phyloP scores from a whole-genome alignment of 2,888 invertebrate species.

The Notocelia uddmanniana region DNA sequence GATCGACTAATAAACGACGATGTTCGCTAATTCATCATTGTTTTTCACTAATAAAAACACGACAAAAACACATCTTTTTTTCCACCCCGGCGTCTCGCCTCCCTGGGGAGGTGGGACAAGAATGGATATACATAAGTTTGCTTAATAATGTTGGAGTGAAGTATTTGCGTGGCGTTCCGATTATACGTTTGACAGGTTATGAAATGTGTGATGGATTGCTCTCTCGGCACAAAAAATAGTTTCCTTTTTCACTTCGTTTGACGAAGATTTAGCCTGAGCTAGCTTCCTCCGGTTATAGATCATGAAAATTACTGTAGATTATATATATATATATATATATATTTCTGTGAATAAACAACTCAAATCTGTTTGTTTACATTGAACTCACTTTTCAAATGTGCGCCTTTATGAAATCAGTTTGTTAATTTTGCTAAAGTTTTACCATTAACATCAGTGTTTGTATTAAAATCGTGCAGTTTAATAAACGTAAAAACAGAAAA shows the following conservation, averaged over 20 bases:
- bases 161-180: conserved; percentile 38
- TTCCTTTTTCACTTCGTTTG: background rate
- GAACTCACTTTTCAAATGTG: no score
- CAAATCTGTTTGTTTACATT: no score
- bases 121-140: conserved; percentile 47
- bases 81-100: conserved; percentile 29
- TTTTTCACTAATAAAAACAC: conserved; percentile 53
- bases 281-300: background rate
- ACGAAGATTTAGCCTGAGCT: background rate
- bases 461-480: no score
- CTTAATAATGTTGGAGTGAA: conserved; percentile 48
- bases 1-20: conserved; percentile 52
- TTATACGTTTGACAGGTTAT: conserved; percentile 45
- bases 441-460: no score
- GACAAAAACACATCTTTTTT: conserved; percentile 52
- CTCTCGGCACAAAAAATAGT: conserved; percentile 3
- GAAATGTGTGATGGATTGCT: conserved; percentile 43
- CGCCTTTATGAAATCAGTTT: no score
- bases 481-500: background rate
- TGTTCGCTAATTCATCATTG: conserved; percentile 53
- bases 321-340: no score
- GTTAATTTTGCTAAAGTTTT: no score
- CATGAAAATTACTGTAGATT: background rate
- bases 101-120: conserved; percentile 43
- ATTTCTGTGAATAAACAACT: background rate